These are phyloP conservation scores for Spondyliosoma cantharus DNA, from an alignment of 2,797 vertebrate genomes.

Conservation along the genomic window DNA sequence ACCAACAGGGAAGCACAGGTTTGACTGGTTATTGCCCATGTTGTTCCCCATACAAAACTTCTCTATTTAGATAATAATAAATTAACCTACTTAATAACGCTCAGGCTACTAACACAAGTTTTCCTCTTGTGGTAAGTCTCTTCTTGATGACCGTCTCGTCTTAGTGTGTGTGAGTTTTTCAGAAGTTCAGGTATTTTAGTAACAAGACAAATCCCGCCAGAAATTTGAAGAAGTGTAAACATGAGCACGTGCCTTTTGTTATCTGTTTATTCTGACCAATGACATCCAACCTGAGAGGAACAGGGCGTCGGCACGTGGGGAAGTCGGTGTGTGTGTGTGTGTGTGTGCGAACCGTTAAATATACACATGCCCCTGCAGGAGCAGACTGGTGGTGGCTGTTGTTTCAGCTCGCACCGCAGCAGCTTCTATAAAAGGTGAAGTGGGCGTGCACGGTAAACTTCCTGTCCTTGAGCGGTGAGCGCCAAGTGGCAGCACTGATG, in stretches of 20 bases:
- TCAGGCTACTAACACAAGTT: neutral
- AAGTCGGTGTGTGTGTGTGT: slow-evolving; percentile 7
- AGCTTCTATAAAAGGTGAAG: slow-evolving; percentile 24
- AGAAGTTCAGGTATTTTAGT: slow-evolving; percentile 11
- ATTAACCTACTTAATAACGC: neutral
- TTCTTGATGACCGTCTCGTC: neutral
- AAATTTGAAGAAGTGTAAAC: slow-evolving; percentile 82
- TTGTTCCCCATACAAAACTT: neutral
- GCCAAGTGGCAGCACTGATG: neutral
- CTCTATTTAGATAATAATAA: neutral
- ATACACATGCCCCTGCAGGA: slow-evolving; percentile 3
- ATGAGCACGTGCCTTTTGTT: slow-evolving; percentile 73
- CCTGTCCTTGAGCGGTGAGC: slow-evolving; percentile 37
- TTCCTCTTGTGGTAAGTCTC: neutral
- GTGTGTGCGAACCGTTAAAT: slow-evolving; percentile 47
- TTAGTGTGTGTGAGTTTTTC: neutral
- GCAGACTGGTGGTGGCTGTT: slow-evolving; percentile 8
- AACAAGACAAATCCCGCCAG: slow-evolving; percentile 76
- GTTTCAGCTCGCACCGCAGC: neutral
- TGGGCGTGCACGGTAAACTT: slow-evolving; percentile 18
- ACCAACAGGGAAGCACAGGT: neutral
- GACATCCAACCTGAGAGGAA: slow-evolving; percentile 31
- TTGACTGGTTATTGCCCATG: slow-evolving; percentile 79
- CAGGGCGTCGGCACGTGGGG: slow-evolving; percentile 42
- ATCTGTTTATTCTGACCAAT: slow-evolving; percentile 76